Conservation (phyloP, 2,113 vertebrate genomes). For the Ochotona curzoniae region DNA sequence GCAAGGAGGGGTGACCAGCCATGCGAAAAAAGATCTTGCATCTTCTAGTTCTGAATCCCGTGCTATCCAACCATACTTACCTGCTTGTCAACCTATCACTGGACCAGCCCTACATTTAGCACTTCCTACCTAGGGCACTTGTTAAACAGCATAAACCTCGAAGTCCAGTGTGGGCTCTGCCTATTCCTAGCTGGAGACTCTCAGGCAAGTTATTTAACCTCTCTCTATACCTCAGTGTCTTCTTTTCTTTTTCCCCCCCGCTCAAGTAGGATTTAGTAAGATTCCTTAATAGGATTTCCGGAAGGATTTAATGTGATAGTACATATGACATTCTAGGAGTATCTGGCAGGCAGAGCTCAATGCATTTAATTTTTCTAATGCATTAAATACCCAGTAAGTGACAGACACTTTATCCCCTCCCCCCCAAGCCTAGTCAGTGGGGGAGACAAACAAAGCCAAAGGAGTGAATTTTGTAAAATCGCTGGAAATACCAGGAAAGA, state of each 20-base stretch:
- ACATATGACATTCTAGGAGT: neutral
- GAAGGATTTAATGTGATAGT: neutral
- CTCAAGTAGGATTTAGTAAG: neutral
- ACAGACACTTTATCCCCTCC: neutral
- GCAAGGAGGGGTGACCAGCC: neutral
- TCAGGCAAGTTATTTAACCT: slow-evolving; percentile 18
- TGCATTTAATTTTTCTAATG: neutral
- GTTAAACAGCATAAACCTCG: neutral
- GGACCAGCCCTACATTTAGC: neutral
- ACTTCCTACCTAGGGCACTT: neutral
- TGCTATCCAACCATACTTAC: neutral
- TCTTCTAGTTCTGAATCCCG: neutral
- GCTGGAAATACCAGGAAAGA: neutral
- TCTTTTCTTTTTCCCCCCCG: neutral
- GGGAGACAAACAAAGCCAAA: neutral
- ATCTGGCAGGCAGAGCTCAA: neutral
- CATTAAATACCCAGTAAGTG: neutral
- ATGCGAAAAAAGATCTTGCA: neutral
- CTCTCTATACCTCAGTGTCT: neutral
- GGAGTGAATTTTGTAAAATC: neutral
- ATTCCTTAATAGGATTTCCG: neutral
- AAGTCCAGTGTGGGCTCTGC: neutral
- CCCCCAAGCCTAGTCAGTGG: neutral
- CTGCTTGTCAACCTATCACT: neutral
- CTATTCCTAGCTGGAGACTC: neutral